Evolutionary conservation across 2,888 invertebrate genomes (phyloP).

Genomic region (Dexiosoma caninum): DNA sequence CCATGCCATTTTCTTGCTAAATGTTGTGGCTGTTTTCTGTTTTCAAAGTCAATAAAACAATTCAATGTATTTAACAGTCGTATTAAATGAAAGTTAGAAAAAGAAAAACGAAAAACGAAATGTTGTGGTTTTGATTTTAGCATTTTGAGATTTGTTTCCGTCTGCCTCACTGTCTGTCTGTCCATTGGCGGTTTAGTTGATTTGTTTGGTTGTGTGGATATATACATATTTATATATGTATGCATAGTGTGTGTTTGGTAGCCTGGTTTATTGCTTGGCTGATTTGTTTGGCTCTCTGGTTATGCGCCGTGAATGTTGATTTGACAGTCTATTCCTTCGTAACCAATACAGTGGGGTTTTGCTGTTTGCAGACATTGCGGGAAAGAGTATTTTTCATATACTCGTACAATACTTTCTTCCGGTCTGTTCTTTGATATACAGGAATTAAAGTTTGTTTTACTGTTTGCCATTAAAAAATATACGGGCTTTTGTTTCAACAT

Average conservation of each 20-base stretch:
- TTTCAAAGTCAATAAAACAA: constrained; percentile 50
- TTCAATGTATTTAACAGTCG: constrained; percentile 43
- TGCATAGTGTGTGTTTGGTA: no score
- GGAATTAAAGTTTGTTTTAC: constrained; percentile 29
- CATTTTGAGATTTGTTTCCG: constrained; percentile 50
- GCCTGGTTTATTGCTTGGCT: constrained; percentile 27
- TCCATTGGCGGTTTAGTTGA: neutral
- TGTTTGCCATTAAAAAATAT: neutral
- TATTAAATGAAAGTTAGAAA: neutral
- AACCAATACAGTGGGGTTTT: neutral
- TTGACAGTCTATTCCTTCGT: constrained; percentile 27
- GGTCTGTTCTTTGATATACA: constrained; percentile 30
- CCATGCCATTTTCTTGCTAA: neutral
- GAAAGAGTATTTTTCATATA: neutral
- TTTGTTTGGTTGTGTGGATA: neutral
- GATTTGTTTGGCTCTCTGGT: constrained; percentile 29
- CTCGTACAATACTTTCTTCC: constrained; percentile 36
- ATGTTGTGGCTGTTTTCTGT: constrained; percentile 18
- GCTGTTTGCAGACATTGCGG: constrained; percentile 1
- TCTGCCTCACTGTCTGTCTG: neutral
- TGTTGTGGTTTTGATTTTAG: constrained; percentile 61
- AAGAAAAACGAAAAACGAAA: neutral
- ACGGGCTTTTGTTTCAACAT: constrained; percentile 6
- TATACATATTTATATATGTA: constrained; percentile 20
- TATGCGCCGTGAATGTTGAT: constrained; percentile 42